Evolutionary conservation across 2,888 invertebrate species (phyloP).

Genomic region (Dryobota labecula): DNA sequence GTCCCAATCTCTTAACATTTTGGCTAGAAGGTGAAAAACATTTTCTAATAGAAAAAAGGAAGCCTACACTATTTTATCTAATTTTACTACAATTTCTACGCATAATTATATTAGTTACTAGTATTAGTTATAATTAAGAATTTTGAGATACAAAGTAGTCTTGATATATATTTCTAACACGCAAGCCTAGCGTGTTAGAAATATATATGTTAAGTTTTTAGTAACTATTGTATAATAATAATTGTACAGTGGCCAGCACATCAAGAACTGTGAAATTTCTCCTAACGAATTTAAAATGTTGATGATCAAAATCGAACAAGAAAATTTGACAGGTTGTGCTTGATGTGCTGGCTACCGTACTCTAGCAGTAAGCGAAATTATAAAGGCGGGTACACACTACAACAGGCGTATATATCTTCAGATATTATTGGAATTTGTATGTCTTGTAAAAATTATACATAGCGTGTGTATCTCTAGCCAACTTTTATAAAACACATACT

Average conservation of each 20-base stretch:
- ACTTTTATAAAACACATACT: not conserved
- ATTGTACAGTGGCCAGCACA: too few relatives aligned
- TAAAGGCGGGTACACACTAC: not conserved
- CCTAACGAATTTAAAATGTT: too few relatives aligned
- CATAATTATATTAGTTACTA: too few relatives aligned
- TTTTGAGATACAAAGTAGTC: slow-evolving; percentile 54
- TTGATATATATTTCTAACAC: too few relatives aligned
- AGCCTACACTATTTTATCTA: slow-evolving; percentile 30
- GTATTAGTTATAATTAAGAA: slow-evolving; percentile 25
- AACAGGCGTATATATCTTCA: not conserved
- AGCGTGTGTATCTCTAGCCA: not conserved
- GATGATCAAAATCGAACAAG: too few relatives aligned
- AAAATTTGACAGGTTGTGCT: too few relatives aligned
- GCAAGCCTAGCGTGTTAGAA: slow-evolving; percentile 24
- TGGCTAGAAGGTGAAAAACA: slow-evolving; percentile 8
- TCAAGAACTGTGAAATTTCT: too few relatives aligned
- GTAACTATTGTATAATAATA: too few relatives aligned
- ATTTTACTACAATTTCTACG: slow-evolving; percentile 23
- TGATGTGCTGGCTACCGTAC: too few relatives aligned
- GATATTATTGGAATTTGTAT: slow-evolving; percentile 3
- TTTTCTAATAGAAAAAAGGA: slow-evolving; percentile 23
- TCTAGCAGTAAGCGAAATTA: slow-evolving; percentile 16
- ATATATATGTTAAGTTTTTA: not conserved
- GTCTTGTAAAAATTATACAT: not conserved
- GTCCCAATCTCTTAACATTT: not conserved